Evolutionary conservation across 2,888 invertebrate species (phyloP), one percentile per base, ranked within the genome.

Genomic region (Cancer borealis): DNA sequence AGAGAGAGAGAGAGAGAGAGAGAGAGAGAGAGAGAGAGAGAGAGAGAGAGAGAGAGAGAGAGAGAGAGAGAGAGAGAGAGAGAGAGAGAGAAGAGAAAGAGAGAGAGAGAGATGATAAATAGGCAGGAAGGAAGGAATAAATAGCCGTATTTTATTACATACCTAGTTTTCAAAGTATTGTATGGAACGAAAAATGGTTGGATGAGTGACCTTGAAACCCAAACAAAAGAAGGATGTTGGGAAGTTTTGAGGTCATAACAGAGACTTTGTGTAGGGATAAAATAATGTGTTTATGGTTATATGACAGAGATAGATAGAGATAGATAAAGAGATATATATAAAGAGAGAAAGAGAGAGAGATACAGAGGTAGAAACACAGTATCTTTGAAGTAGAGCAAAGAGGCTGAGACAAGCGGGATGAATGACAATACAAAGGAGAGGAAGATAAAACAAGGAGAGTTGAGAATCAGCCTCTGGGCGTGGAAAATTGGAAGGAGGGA

Each of bases 331-430:
- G 30, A 30, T 30, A 30, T 30, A 47, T 47, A 47, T n/a, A 89
- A 49, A 54, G 3, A 30, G 47, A 88, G 88, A 46, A 6, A 45
- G 17, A 88, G 88, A 88, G 21, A 39, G 46, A 88, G 21, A 88
- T 5, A 88, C 30, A 73, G n/a, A 73, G n/a, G n/a, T 4, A 73
- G n/a, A 21, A 26, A 2, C 3, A 21, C 21, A 54, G 17, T 54
- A 66, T 14, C 87, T 87, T 45, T 87, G 87, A 45, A 87, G n/a
- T 17, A 87, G 87, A 26, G 17, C n/a, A 87, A 87, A n/a, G 87
- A 87, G 26, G 45, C 45, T 26, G 39, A 88, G 46, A n/a, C 12
- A 17, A 8, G 12, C 54, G 17, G 14, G 3, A 54, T 54, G 54
- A 54, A 54, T 54, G 54, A 3, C 54, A 54, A 54, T 54, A 54